Conservation (phyloP, 2,888 invertebrate genomes). For the Meiosimyza platycephala region DNA sequence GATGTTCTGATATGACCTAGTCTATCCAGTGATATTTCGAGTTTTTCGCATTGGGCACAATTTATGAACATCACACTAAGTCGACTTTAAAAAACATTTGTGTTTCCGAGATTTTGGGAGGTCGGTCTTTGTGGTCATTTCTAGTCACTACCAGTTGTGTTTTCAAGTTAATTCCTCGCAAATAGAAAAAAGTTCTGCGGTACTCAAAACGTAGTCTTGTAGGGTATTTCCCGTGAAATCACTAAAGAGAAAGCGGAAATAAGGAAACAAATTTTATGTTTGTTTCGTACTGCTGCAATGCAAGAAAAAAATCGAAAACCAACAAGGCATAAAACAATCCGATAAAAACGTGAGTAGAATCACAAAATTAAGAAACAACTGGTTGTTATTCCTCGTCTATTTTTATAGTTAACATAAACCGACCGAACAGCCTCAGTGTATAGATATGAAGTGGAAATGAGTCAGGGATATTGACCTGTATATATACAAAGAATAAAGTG, state of each 20-base stretch:
- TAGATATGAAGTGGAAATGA: neutral
- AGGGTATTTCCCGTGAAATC: too few relatives aligned
- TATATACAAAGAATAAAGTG: slow-evolving; percentile 5
- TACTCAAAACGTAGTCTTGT: too few relatives aligned
- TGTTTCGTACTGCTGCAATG: neutral
- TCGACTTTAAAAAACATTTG: too few relatives aligned
- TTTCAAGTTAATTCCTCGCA: too few relatives aligned
- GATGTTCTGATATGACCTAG: too few relatives aligned
- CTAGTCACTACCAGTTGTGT: too few relatives aligned
- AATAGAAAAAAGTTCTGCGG: too few relatives aligned
- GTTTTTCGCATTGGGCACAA: too few relatives aligned
- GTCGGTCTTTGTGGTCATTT: too few relatives aligned
- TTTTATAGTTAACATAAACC: slow-evolving; percentile 12
- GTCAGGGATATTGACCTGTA: neutral
- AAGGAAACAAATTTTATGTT: slow-evolving; percentile 1
- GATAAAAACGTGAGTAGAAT: slow-evolving; percentile 42
- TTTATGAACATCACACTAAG: too few relatives aligned
- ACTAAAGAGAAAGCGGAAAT: neutral
- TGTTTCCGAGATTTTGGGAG: too few relatives aligned
- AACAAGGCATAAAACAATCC: slow-evolving; percentile 43
- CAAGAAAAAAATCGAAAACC: slow-evolving; percentile 4
- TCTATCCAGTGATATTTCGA: too few relatives aligned
- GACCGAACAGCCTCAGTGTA: neutral
- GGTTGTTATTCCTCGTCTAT: neutral
- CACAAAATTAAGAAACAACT: slow-evolving; percentile 21